Evolutionary conservation across 2,113 vertebrate species (phyloP), one percentile per base, ranked within the genome.

Genomic region (Ibidorhyncha struthersii): DNA sequence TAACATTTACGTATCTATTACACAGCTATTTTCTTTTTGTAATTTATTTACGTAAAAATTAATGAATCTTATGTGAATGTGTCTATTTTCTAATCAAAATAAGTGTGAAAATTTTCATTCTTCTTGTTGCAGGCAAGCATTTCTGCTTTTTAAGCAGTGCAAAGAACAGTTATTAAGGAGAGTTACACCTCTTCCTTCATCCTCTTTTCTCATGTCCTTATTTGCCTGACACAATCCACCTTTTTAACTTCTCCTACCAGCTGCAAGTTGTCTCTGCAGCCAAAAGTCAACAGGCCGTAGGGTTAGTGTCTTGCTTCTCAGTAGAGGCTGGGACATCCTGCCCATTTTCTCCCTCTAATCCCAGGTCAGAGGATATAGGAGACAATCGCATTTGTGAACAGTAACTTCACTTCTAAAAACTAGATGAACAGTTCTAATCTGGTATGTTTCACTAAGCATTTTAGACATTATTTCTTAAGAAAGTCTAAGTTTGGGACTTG

Each of bases 291-390:
- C 9, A 69, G 8, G 17, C 9, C 53, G 6, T 4, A 32, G 9
- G 3, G 8, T 1, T 49, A 23, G 12, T 19, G 7, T 4, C 7
- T 3, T 67, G 3, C 4, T 56, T 38, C 43, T 38, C 12, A 18
- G 25, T 11, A 27, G 8, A 4, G 4, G 2, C 8, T 77, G 32
- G 26, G 8, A 30, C 21, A 41, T n/a, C 23, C 47, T 67, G 38
- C 22, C 5, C 18, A 14, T 52, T 91, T 87, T 63, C 8, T 62
- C 6, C 13, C 6, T 71, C 26, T 71, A 26, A 78, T 58, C 9
- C 8, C 49, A 45, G 70, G 50, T n/a, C 12, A 23, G 12, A 56
- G 5, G 4, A 26, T 29, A 8, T 4, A 10, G 38, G 20, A 91
- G 4, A 67, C 2, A 62, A 61, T 61, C 2, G 0, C 5, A 6